These are phyloP conservation scores for Pygoscelis adeliae DNA, from an alignment of 2,113 vertebrate species.

Conservation along the genomic window DNA sequence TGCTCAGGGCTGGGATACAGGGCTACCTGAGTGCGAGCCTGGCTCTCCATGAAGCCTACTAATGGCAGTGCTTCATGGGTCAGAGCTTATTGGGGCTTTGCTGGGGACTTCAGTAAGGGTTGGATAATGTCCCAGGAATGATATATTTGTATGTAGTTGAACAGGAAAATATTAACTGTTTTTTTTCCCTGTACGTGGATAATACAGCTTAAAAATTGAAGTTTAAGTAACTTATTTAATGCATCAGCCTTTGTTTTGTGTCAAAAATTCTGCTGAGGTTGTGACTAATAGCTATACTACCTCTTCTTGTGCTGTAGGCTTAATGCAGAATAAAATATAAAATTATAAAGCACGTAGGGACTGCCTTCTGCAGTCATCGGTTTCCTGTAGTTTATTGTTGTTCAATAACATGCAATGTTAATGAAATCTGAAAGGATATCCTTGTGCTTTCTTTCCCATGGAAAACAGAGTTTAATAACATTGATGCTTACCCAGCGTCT, in stretches of 20 bases:
- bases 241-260: not conserved
- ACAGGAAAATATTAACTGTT: not conserved
- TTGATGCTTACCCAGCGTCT: not conserved
- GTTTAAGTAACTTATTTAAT: not conserved
- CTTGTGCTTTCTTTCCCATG: not conserved
- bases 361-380: not conserved
- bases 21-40: not conserved
- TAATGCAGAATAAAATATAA: not conserved
- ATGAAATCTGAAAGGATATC: not conserved
- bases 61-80: not conserved
- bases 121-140: not conserved
- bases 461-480: not conserved
- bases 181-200: accelerated
- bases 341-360: not conserved
- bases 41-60: not conserved
- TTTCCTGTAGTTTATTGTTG: not conserved
- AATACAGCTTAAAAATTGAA: not conserved
- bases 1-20: not conserved
- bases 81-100: not conserved
- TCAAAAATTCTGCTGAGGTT: not conserved
- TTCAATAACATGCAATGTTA: not conserved
- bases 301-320: not conserved
- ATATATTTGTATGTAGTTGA: not conserved
- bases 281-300: not conserved
- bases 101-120: not conserved